Conservation (phyloP, 1,140 invertebrate genomes). For the Neodiprion virginianus region DNA sequence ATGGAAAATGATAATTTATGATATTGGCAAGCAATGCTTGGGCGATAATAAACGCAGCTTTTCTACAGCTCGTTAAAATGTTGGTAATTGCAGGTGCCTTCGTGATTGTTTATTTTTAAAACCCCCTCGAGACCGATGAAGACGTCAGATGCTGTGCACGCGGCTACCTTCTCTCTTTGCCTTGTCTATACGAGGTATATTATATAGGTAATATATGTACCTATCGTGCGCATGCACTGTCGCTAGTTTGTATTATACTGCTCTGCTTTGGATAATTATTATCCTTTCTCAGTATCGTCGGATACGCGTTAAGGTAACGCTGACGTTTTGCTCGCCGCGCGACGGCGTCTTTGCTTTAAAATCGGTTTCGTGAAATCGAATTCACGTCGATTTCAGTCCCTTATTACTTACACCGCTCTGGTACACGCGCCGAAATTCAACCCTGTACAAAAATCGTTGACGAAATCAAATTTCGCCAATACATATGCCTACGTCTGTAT, state of each 20-base stretch:
- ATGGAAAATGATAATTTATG: conserved; percentile 1
- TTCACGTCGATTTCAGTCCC: too few species aligned
- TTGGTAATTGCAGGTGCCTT: conserved; percentile 2
- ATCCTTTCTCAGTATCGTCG: too few species aligned
- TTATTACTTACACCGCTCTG: too few species aligned
- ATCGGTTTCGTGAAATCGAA: too few species aligned
- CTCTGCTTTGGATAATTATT: background rate
- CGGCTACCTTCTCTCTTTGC: background rate
- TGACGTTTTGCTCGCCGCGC: too few species aligned
- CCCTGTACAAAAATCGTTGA: too few species aligned
- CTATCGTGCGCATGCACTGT: background rate
- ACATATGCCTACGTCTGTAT: too few species aligned
- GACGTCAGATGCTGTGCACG: background rate
- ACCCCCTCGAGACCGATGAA: background rate
- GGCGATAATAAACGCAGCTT: background rate
- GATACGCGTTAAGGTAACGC: too few species aligned
- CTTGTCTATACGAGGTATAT: background rate
- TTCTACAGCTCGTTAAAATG: background rate
- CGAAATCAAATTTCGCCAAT: too few species aligned
- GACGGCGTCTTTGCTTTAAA: too few species aligned
- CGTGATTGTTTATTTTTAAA: conserved; percentile 2
- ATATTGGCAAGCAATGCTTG: conserved; percentile 1
- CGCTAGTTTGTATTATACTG: background rate
- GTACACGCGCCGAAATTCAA: too few species aligned
- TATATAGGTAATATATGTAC: background rate